Percentiles rank a stretch among this genome's conserved stretches.
Evolutionary conservation across 2,113 vertebrate species (phyloP).

Genomic region (Ctenodactylus gundi): DNA sequence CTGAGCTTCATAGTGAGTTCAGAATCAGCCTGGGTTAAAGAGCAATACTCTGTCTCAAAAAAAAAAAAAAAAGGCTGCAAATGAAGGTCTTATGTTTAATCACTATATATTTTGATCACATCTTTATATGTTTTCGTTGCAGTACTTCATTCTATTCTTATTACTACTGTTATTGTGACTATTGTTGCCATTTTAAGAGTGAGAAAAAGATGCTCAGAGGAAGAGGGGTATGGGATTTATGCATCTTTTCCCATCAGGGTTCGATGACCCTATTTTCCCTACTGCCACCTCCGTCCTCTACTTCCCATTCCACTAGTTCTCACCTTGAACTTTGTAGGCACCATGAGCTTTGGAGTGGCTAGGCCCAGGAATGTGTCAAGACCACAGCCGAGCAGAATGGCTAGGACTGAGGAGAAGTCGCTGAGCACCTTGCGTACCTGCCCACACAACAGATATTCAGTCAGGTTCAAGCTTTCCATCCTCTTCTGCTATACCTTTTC

Average conservation of each 20-base stretch:
- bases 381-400: conserved; percentile 83
- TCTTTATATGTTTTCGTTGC: not conserved
- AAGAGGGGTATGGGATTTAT: not conserved
- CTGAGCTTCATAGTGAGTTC: too few relatives aligned
- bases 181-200: conserved; percentile 6
- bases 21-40: too few relatives aligned
- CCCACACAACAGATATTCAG: not conserved
- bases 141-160: not conserved
- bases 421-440: conserved; percentile 84
- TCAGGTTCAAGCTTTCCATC: not conserved
- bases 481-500: not conserved
- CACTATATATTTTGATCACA: not conserved
- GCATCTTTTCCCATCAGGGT: not conserved
- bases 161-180: not conserved
- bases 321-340: conserved; percentile 88
- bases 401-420: conserved; percentile 86
- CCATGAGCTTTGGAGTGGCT: conserved; percentile 86
- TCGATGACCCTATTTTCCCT: not conserved
- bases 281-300: not conserved
- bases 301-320: not conserved
- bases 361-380: conserved; percentile 82
- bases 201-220: not conserved
- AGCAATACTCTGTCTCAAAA: too few relatives aligned
- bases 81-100: too few relatives aligned
- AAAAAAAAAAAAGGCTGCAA: too few relatives aligned